Percentiles rank a stretch among this genome's conserved stretches.
Conservation (phyloP, 2,797 vertebrate species). For the Botia almorhae region DNA sequence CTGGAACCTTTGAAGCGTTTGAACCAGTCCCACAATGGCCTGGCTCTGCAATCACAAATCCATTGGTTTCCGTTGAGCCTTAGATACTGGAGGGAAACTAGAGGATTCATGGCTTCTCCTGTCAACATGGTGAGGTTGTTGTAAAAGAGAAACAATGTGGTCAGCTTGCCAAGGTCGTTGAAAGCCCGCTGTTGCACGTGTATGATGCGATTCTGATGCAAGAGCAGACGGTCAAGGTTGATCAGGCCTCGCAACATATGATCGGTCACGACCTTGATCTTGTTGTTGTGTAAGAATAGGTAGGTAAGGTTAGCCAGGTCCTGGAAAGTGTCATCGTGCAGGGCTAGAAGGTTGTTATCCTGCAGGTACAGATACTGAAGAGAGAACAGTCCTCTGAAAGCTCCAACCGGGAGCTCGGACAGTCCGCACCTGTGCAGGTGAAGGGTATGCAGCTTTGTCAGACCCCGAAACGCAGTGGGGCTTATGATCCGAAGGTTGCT, state of each 20-base stretch:
- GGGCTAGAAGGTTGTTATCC: conserved; percentile 89
- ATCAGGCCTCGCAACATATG: conserved; percentile 91
- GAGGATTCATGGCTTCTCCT: conserved; percentile 87
- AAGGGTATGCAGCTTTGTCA: conserved; percentile 91
- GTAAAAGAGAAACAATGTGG: conserved; percentile 94
- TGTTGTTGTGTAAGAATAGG: conserved; percentile 96
- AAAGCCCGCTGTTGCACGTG: conserved; percentile 88
- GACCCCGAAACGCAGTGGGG: conserved; percentile 88
- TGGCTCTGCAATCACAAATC: conserved; percentile 96
- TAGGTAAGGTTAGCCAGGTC: conserved; percentile 97
- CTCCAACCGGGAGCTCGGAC: conserved; percentile 87
- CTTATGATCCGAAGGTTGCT: conserved; percentile 88
- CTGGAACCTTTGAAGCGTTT: conserved; percentile 96
- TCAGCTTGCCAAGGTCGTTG: conserved; percentile 89
- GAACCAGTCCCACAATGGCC: conserved; percentile 96
- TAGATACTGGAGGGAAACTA: conserved; percentile 92
- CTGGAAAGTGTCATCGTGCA: conserved; percentile 92
- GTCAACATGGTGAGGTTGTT: conserved; percentile 93
- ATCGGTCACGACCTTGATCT: conserved; percentile 91
- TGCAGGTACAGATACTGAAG: conserved; percentile 97
- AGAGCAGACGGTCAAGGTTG: conserved; percentile 91
- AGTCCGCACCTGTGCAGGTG: conserved; percentile 95
- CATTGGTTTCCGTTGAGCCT: conserved; percentile 96
- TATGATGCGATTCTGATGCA: conserved; percentile 92
- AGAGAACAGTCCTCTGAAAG: conserved; percentile 91